These are phyloP conservation scores for Nyctalus aviator DNA, from an alignment of 2,797 vertebrate genomes.

Conservation along the genomic window DNA sequence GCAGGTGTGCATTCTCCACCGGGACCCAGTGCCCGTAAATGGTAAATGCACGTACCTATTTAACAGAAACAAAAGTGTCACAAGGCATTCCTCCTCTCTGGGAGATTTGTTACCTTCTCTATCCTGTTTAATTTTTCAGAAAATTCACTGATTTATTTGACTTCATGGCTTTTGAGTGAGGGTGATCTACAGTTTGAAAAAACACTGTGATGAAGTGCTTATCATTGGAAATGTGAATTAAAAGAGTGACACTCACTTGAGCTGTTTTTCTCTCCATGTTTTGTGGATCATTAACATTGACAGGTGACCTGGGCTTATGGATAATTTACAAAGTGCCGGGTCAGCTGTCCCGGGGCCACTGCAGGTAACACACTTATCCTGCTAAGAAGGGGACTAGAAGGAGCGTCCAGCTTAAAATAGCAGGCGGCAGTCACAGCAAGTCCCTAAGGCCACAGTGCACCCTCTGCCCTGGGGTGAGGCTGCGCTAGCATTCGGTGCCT, in stretches of 20 bases:
- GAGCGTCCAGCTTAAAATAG: conserved; percentile 57
- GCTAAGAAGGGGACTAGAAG: conserved; percentile 61
- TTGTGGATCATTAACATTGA: conserved; percentile 79
- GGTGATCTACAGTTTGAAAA: neutral
- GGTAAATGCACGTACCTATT: fast-evolving
- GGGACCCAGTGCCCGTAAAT: fast-evolving
- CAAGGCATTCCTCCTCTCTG: neutral
- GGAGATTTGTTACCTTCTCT: neutral
- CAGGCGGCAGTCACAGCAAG: neutral
- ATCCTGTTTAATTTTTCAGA: neutral
- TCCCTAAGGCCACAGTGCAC: neutral
- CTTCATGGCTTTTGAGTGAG: neutral
- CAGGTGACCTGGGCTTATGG: conserved; percentile 71
- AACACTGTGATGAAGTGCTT: neutral
- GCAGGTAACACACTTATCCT: conserved; percentile 71
- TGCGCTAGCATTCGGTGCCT: neutral
- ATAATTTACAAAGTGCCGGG: conserved; percentile 63
- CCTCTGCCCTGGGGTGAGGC: neutral
- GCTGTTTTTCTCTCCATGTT: neutral
- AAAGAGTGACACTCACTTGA: neutral
- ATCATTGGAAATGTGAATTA: neutral
- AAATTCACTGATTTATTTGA: neutral
- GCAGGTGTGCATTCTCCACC: fast-evolving
- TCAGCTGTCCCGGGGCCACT: conserved; percentile 71
- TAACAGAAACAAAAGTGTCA: neutral